Evolutionary conservation across 2,113 vertebrate genomes (phyloP).

Genomic region (Chaenogobius annularis): DNA sequence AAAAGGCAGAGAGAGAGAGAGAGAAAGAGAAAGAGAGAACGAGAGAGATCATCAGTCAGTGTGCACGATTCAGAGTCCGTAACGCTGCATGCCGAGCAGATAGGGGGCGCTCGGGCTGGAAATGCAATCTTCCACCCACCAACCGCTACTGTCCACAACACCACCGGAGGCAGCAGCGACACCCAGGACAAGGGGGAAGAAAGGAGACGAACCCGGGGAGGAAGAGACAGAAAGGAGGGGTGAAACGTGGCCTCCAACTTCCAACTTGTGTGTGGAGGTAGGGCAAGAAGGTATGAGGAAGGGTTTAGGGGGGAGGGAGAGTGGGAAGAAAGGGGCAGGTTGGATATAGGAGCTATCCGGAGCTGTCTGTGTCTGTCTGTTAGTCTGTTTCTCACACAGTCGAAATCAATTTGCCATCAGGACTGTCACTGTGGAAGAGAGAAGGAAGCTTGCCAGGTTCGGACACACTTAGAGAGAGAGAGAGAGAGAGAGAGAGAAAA

Average conservation of each 20-base stretch:
- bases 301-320: conserved; percentile 46
- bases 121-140: conserved; percentile 81
- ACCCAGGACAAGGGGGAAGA: conserved; percentile 65
- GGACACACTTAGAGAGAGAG: conserved; percentile 82
- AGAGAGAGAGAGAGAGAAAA: neutral
- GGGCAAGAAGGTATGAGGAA: conserved; percentile 45
- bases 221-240: conserved; percentile 82
- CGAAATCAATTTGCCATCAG: conserved; percentile 99
- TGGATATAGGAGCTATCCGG: conserved; percentile 71
- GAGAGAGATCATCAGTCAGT: conserved; percentile 44
- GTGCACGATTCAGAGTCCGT: conserved; percentile 78
- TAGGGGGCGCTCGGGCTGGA: conserved; percentile 73
- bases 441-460: conserved; percentile 88
- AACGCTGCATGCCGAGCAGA: conserved; percentile 77
- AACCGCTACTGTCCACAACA: conserved; percentile 79
- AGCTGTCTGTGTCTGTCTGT: conserved; percentile 83
- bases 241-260: conserved; percentile 71
- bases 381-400: conserved; percentile 95
- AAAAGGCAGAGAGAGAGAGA: conserved; percentile 69
- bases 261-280: conserved; percentile 74
- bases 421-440: conserved; percentile 96
- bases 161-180: conserved; percentile 60
- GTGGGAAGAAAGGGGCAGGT: conserved; percentile 25
- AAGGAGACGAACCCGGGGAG: conserved; percentile 74
- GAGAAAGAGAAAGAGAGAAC: conserved; percentile 56